Base-by-base conservation (phyloP, 2,888 invertebrate genomes). In the Odontothrips loti region DNA sequence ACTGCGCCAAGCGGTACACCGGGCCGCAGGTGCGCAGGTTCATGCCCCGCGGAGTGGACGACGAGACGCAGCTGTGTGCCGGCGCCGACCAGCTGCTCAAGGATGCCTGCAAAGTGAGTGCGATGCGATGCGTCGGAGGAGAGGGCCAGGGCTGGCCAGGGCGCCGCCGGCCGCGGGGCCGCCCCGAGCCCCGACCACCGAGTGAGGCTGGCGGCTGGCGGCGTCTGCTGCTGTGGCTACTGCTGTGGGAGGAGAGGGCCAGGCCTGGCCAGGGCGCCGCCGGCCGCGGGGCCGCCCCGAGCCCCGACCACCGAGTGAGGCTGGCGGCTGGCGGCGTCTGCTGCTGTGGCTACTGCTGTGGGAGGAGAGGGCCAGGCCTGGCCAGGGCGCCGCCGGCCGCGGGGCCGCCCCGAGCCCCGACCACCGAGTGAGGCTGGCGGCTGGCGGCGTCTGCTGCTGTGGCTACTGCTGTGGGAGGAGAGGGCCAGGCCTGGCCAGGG, bases 41-140 rank as follows among this genome's bases (percentile, higher is more conserved):
- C 43, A 80, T 83, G 58, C 48, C 68, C 17, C 4, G 47, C 2
- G 83, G 83, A 29, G 86, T 87, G 80, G 85, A 85, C 17, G 84
- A 86, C 68, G 85, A 84, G 23, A 85, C 82, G 1, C 80, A 86
- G 81, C 82, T 86, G 58, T 86, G 86, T 68, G 86, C 86, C 68
- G 86, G 86, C 27, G 84, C 84, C 75, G 83, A 84, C 12, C 84
- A 86, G 27, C 85, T 86, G 27, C 85, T 85, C 47, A 85, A 85
- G 83, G 86, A 86, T 83, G 86, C 86, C 29, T 86, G 86, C 82
- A 86, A 87, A 85, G 86, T 86, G 83, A 82, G 47, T n/a, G n/a
- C 20, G 9, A 3, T 63, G 20, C 63, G n/a, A 23, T 20, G 63
- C 15, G 20, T 6, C 20, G 34, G 34, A 43, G 34, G 34, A 43